phyloP scores from a whole-genome alignment of 1,140 invertebrate species.

The Ostrea denselamellosa region DNA sequence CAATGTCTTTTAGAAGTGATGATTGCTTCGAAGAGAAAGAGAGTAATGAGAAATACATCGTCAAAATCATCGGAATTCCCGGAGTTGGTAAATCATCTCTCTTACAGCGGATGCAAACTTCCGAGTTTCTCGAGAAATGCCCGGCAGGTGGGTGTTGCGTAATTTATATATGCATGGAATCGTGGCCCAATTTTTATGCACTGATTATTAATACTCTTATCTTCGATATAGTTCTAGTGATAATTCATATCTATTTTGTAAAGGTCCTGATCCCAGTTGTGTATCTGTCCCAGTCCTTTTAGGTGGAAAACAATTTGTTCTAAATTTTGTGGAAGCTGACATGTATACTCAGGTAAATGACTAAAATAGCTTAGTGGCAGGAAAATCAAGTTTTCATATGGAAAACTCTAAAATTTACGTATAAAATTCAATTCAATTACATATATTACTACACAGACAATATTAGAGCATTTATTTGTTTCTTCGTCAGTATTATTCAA shows the following conservation, averaged over 20 bases:
- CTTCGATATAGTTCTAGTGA: not conserved
- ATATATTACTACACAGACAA: too few relatives aligned
- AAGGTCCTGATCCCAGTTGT: not conserved
- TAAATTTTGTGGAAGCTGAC: not conserved
- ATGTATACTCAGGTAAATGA: slow-evolving; percentile 2
- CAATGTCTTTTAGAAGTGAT: not conserved
- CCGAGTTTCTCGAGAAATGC: not conserved
- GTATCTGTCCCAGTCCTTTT: not conserved
- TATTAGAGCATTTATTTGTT: too few relatives aligned
- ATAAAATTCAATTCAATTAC: too few relatives aligned
- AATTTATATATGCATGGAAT: not conserved
- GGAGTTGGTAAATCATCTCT: slow-evolving; percentile 2
- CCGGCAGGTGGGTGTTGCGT: not conserved
- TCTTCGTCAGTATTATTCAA: too few relatives aligned
- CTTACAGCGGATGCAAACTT: not conserved
- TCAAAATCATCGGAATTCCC: not conserved
- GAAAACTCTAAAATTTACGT: too few relatives aligned
- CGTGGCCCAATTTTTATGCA: too few relatives aligned
- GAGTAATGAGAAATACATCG: not conserved
- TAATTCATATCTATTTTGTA: not conserved
- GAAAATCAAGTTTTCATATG: too few relatives aligned
- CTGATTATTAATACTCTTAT: not conserved
- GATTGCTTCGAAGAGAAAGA: not conserved
- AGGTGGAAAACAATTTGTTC: not conserved
- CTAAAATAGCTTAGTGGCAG: not conserved